A percentile compares a stretch with the other conserved stretches of the same genome.
phyloP scores from a whole-genome alignment of 64 coral and sea anemone genomes.

The Anthopleura sola region DNA sequence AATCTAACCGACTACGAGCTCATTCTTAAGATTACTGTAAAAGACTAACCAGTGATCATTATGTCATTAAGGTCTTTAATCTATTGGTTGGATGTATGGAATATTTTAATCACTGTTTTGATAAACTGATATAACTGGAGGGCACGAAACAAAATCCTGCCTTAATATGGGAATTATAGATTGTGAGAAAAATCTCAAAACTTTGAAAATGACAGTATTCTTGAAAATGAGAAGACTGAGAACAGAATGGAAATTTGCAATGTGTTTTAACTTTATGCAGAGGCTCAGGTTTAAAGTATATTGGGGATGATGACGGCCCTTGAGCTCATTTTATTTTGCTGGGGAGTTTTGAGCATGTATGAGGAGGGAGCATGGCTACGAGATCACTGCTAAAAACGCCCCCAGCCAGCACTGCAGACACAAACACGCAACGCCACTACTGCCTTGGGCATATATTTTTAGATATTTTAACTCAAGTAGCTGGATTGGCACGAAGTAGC shows the following conservation, averaged over 20 bases:
- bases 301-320: too few relatives aligned
- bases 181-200: neutral
- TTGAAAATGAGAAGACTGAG: too few relatives aligned
- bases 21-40: neutral
- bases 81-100: neutral
- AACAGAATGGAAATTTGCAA: too few relatives aligned
- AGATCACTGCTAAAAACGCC: too few relatives aligned
- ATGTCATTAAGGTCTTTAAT: slow-evolving; percentile 6
- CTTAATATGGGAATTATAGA: neutral
- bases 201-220: neutral
- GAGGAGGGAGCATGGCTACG: too few relatives aligned
- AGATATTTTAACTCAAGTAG: neutral
- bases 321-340: too few relatives aligned
- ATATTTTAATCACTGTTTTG: slow-evolving; percentile 8
- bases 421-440: neutral
- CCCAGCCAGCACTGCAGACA: neutral
- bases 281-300: too few relatives aligned
- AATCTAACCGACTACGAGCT: too few relatives aligned
- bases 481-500: too few relatives aligned
- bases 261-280: too few relatives aligned
- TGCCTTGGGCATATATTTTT: neutral
- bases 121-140: neutral
- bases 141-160: neutral
- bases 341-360: too few relatives aligned
- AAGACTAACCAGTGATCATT: neutral